A percentile compares a stretch with the other conserved stretches of the same genome.
phyloP scores from a whole-genome alignment of 1,140 invertebrate genomes.

The Protaetia brevitarsis region DNA sequence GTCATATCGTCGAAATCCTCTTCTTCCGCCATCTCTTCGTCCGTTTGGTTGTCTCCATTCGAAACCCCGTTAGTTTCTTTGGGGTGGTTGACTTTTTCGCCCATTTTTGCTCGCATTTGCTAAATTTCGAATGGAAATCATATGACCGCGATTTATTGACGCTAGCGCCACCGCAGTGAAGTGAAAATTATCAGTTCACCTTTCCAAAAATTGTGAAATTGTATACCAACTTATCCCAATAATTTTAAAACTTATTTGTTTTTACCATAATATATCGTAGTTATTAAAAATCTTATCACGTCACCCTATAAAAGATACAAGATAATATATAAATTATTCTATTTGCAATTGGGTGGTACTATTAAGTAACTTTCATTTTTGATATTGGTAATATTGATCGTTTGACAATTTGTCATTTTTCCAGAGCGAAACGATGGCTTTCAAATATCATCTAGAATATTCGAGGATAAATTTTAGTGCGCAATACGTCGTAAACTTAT shows the following conservation, averaged over 20 bases:
- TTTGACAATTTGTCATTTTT: neutral
- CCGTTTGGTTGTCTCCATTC: neutral
- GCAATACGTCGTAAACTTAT: neutral
- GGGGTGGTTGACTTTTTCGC: neutral
- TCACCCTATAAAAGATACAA: too few species aligned
- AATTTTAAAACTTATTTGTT: too few species aligned
- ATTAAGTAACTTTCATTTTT: too few species aligned
- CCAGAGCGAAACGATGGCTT: too few species aligned
- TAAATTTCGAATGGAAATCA: neutral
- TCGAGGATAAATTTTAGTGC: neutral
- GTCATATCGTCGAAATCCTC: constrained; percentile 30
- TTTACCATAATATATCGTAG: too few species aligned
- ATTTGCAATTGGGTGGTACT: too few species aligned
- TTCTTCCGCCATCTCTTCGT: constrained; percentile 21
- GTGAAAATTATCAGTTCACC: too few species aligned
- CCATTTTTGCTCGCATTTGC: constrained; percentile 2
- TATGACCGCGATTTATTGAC: neutral
- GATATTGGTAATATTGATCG: too few species aligned
- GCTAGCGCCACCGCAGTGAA: neutral
- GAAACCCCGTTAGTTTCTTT: constrained; percentile 17
- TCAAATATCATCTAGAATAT: neutral
- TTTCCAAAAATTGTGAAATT: too few species aligned
- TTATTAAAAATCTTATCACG: too few species aligned
- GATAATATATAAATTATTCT: too few species aligned
- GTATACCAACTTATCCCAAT: too few species aligned